Conservation (phyloP, 2,113 vertebrate species). For the Malurus elegans region DNA sequence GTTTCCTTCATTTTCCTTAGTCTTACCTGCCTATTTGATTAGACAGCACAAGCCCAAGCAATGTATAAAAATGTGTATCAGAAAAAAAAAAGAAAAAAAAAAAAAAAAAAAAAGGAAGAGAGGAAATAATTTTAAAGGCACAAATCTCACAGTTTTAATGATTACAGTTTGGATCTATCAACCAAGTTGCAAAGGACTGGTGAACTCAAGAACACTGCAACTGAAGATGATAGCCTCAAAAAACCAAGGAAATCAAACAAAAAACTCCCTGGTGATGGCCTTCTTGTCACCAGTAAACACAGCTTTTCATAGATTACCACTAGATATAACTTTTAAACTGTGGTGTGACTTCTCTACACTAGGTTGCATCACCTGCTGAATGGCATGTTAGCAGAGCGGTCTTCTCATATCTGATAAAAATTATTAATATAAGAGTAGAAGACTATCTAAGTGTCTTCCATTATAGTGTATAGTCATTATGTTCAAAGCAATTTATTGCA, state of each 20-base stretch:
- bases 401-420: background rate
- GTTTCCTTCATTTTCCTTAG: background rate
- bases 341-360: background rate
- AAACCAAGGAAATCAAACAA: background rate
- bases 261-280: background rate
- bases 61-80: background rate
- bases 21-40: background rate
- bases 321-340: background rate
- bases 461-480: background rate
- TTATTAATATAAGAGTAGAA: background rate
- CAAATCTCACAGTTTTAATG: background rate
- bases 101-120: background rate
- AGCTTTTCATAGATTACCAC: background rate
- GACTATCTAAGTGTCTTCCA: background rate
- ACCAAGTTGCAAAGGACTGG: background rate
- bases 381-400: background rate
- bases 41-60: background rate
- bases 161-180: background rate
- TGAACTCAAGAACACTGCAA: background rate
- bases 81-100: background rate
- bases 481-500: background rate
- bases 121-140: background rate
- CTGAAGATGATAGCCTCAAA: background rate
- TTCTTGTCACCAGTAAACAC: background rate
- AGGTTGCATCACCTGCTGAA: background rate